Evolutionary conservation across 2,113 vertebrate genomes (phyloP).

Genomic region (Xiphorhynchus elegans): DNA sequence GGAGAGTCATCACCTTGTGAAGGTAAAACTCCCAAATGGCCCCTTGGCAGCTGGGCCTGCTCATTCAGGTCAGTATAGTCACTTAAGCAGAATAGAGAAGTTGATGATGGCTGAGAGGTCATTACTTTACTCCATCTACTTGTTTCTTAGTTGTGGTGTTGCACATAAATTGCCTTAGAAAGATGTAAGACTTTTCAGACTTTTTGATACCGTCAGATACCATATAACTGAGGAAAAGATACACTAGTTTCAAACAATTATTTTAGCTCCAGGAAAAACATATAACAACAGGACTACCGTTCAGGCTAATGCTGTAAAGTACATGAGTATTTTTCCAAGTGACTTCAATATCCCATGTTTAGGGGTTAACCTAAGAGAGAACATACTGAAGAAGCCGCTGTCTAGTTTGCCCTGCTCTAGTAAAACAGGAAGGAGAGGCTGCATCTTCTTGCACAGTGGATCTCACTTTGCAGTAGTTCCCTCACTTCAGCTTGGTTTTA

Average conservation of each 20-base stretch:
- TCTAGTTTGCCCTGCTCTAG: neutral
- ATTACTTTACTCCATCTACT: neutral
- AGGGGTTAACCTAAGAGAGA: neutral
- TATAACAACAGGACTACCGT: neutral
- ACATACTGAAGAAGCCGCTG: neutral
- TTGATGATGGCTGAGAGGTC: neutral
- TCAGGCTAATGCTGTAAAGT: neutral
- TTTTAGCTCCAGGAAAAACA: neutral
- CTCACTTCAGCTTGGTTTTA: neutral
- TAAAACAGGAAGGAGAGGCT: neutral
- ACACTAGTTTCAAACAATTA: neutral
- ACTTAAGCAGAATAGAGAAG: neutral
- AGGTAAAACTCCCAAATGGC: neutral
- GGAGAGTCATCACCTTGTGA: neutral
- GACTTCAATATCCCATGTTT: neutral
- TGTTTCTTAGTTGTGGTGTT: neutral
- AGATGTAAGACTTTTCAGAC: neutral
- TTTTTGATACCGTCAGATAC: neutral
- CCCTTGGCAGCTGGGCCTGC: neutral
- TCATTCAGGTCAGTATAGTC: neutral
- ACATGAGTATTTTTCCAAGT: neutral
- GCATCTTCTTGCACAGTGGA: neutral
- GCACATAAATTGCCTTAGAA: neutral
- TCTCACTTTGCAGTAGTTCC: neutral
- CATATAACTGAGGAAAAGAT: neutral